Base-by-base conservation (phyloP, 2,797 vertebrate species). In the Sebastes cheni region DNA sequence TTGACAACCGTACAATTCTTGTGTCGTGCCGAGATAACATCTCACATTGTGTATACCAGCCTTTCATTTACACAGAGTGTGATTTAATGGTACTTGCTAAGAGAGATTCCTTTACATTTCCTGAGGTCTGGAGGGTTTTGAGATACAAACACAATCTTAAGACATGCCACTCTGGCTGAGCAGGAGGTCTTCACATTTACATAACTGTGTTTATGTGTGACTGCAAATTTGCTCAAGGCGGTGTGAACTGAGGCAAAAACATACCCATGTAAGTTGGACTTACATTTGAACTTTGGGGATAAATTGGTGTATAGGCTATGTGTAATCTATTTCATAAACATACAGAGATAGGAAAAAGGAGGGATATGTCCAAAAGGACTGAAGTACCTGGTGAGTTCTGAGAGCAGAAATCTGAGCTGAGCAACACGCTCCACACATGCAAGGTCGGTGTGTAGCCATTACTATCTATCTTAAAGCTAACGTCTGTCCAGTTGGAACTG, bases 51-150 rank as follows among this genome's bases (percentile, higher is more conserved):
- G 55, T 67, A 39, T 62, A 46, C 29, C 10, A 30, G n/a, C 22
- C 67, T 80, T 64, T 75, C 71, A 74, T 79, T 75, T 85, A 76
- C 68, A 61, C 30, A 34, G 12, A 46, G 23, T 34, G 23, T 20
- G 42, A 67, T 42, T 72, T 67, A 67, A 79, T 30, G 52, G 36
- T 39, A 18, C 7, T 70, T 23, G 22, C 32, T 61, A 66, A 32
- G 9, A 64, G 22, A 39, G 13, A 52, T 60, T 71, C 25, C 29
- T 46, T 68, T 59, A 16, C 36, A 32, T 74, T 75, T 58, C 55
- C 12, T 50, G 25, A 34, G 4, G 3, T 29, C n/a, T 1, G n/a
- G 42, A 50, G 7, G 42, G 16, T 50, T 50, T 50, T 50, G 42
- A 2, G 18, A 50, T 50, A 50, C 42, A 20, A 50, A 50, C 42